A percentile compares a stretch with the other conserved stretches of the same genome.
Evolutionary conservation across 2,113 vertebrate genomes (phyloP).

Genomic region (Myotis yumanensis): DNA sequence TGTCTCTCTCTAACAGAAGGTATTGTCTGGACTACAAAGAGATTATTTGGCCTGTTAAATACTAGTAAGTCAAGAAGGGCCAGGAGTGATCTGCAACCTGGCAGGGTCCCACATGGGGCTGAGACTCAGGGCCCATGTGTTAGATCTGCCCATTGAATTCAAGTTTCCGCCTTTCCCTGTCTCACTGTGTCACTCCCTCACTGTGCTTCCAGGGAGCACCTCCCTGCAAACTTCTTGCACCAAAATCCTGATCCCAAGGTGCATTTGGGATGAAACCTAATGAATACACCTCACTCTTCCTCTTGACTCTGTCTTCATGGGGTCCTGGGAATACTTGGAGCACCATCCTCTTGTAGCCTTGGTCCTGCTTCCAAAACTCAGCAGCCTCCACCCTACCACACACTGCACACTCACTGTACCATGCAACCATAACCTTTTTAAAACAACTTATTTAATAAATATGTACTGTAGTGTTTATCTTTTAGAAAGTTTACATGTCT

Average conservation of each 20-base stretch:
- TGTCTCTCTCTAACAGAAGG: neutral
- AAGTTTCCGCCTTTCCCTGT: neutral
- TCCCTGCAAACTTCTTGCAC: neutral
- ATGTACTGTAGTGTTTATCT: neutral
- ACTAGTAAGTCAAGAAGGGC: neutral
- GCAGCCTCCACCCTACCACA: neutral
- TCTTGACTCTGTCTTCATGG: neutral
- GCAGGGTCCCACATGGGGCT: neutral
- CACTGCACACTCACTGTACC: neutral
- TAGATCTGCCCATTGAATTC: neutral
- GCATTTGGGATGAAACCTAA: neutral
- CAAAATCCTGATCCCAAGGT: neutral
- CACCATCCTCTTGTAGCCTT: fast-evolving
- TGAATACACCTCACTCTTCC: neutral
- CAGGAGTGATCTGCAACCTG: neutral
- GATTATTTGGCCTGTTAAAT: neutral
- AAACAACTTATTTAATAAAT: neutral
- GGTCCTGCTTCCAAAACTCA: neutral
- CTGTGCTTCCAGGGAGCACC: neutral
- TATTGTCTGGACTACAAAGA: neutral
- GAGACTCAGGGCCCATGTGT: neutral
- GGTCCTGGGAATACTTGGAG: neutral
- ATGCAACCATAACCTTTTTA: neutral
- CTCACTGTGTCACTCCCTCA: neutral
- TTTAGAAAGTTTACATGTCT: neutral